Evolutionary conservation across 2,797 vertebrate genomes (phyloP), one percentile per base, ranked within the genome.

Genomic region (Pogoniulus pusillus): DNA sequence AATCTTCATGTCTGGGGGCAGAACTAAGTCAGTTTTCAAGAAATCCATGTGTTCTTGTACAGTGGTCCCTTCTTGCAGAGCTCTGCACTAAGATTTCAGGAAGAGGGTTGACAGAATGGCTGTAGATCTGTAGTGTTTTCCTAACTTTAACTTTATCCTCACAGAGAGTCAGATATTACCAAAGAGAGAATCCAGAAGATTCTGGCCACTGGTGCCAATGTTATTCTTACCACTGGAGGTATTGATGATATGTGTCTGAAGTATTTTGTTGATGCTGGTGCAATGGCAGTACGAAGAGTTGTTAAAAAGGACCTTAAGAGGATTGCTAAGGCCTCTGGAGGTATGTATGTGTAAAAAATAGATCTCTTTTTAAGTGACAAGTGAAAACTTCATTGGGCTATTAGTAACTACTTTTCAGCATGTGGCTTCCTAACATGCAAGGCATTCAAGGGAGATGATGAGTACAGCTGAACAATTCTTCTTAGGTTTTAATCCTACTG

Each of bases 171-270:
- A 6, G 99, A 99, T 94, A 99, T 99, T 94, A 99, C 99, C 65
- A 99, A 99, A 97, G 99, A 99, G 95, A 98, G 98, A 93, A 99
- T 99, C 93, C 98, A 99, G 94, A 99, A 99, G 97, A 99, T 99
- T 82, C 87, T 99, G 97, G 98, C 98, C 13, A 97, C 98, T 3
- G 99, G 99, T 2, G 98, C 99, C 39, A 99, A 98, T 1, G 99
- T 99, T 12, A 95, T 99, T 89, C 97, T 99, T 79, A 99, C 98
- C 89, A 99, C 99, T 7, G 99, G 99, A 18, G 99, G 99, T 26
- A 99, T 99, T 68, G 99, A 99, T 72, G 99, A 99, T 83, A 99
- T 99, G 99, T 99, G 99, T 95, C 98, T 99, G 39, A 99, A 99
- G 96, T 99, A 99, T 76, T 99, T 99, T 8, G 98, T 99, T 95